These are phyloP conservation scores for Sturmia bella DNA, from an alignment of 2,888 invertebrate species.

Conservation along the genomic window DNA sequence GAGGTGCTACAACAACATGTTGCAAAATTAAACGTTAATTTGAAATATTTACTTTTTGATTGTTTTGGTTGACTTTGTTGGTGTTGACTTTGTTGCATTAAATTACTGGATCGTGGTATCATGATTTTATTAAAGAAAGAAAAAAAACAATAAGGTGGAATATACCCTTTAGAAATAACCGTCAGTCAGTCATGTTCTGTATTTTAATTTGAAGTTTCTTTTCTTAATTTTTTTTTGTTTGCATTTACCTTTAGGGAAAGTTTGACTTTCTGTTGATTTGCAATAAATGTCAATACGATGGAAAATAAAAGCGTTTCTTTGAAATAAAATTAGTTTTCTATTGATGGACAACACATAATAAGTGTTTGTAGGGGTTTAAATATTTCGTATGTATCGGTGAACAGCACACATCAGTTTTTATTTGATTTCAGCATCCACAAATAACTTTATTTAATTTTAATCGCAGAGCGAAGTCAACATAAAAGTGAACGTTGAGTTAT, in stretches of 20 bases:
- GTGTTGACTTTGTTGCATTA: constrained; percentile 46
- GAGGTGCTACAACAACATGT: constrained; percentile 56
- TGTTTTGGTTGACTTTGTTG: constrained; percentile 15
- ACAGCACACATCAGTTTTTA: too few species aligned
- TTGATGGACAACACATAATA: too few species aligned
- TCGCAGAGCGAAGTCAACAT: too few species aligned
- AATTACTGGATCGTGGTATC: constrained; percentile 57
- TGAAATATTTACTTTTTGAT: constrained; percentile 55
- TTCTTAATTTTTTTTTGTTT: neutral
- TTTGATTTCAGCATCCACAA: too few species aligned
- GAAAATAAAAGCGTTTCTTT: too few species aligned
- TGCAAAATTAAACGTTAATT: constrained; percentile 51
- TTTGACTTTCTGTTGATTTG: neutral
- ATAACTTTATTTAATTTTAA: too few species aligned
- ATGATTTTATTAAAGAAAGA: constrained; percentile 29
- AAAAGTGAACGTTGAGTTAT: too few species aligned
- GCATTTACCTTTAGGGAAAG: constrained; percentile 2
- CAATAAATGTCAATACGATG: neutral
- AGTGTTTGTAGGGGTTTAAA: too few species aligned
- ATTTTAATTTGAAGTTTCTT: constrained; percentile 13
- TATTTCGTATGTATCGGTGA: too few species aligned
- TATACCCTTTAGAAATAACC: constrained; percentile 32
- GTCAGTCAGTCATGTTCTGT: constrained; percentile 45
- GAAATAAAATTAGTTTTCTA: too few species aligned
- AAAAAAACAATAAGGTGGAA: constrained; percentile 4